Evolutionary conservation across 2,113 vertebrate species (phyloP), one percentile per base, ranked within the genome.

Genomic region (Neolamprologus brichardi): DNA sequence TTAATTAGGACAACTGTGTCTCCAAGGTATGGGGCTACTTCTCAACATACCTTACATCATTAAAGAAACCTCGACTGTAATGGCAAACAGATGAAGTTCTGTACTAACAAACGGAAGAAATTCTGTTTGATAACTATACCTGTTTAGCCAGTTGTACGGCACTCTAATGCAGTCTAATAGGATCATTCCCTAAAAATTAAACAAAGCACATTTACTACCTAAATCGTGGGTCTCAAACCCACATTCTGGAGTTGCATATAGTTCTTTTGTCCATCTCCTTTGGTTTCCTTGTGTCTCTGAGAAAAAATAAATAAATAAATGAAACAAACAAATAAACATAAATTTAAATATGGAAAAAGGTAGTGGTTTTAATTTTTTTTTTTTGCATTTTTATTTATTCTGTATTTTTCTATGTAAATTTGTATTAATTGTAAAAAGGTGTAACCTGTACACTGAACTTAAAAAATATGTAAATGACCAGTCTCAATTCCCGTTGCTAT

Each of bases 1-100:
- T 17, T 44, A 44, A 44, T 25, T 17, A 25, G 14, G 20, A 44
- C 67, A 44, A 28, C 67, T 14, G 13, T 72, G 14, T 44, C 20
- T 25, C 37, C 37, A 44, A 72, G 64, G 13, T 60, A 30, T 60
- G 14, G 25, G 28, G 28, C 28, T 14, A 25, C 8, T 72, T 46
- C 20, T 25, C 14, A 28, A 4, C 23, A 72, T 44, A 72, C 20
- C 62, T 14, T 20, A 20, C 62, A 23, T 39, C 62, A 5, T 67
- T 37, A 64, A 37, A 64, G 34, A 39, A 39, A 37, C 3, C 11
- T 67, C 0, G 1, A 20, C 32, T 67, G n/a, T 67, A 37, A 67
- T 67, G 62, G 18, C 6, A 20, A 67, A 13, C 58, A 60, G 58
- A 60, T 60, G 58, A 62, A 62, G 15, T 62, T 62, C 58, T 62